Conservation (phyloP, 2,113 vertebrate genomes). For the Zosterops borbonicus region DNA sequence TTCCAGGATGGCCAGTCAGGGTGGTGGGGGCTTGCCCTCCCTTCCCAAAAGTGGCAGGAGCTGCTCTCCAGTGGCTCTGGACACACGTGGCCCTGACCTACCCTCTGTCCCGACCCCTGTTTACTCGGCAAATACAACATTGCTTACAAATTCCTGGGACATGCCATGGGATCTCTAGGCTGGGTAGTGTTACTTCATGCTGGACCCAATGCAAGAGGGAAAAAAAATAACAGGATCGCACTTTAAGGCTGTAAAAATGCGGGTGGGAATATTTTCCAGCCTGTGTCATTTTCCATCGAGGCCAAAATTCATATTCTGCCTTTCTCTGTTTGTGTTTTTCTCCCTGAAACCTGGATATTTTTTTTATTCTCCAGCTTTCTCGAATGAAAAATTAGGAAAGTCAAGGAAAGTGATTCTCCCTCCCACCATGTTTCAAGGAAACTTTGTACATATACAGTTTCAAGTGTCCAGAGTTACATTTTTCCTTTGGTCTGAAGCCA, state of each 20-base stretch:
- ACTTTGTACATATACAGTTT: neutral
- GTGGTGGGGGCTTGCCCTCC: neutral
- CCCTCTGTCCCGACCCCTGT: neutral
- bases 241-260: slow-evolving; percentile 60
- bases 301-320: slow-evolving; percentile 39
- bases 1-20: neutral
- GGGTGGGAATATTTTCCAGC: slow-evolving; percentile 62
- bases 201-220: slow-evolving; percentile 11
- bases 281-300: slow-evolving; percentile 11
- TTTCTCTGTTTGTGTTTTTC: slow-evolving; percentile 9
- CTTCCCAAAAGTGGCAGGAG: neutral
- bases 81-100: neutral
- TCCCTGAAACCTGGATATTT: neutral
- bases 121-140: neutral
- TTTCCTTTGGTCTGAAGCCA: neutral
- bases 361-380: neutral
- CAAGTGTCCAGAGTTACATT: neutral
- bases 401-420: neutral
- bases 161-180: neutral
- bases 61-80: neutral
- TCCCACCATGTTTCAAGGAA: neutral
- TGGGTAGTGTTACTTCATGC: neutral
- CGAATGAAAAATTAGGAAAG: neutral
- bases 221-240: neutral
- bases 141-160: neutral